Evolutionary conservation across 37 sponge, comb jelly and placozoan genomes (phyloP).

Genomic region (Bolinopsis microptera): DNA sequence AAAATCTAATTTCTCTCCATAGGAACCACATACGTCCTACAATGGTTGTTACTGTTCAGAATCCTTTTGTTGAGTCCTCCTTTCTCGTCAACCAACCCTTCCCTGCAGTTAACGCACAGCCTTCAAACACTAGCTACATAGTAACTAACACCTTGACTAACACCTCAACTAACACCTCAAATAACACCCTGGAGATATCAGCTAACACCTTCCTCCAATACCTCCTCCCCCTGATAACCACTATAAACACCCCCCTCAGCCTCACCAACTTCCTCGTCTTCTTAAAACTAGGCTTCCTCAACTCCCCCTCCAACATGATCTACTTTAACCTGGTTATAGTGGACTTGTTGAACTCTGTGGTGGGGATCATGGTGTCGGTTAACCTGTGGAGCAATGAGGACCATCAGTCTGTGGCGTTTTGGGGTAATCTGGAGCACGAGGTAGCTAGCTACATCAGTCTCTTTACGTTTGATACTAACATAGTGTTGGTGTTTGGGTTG

Average conservation of each 20-base stretch:
- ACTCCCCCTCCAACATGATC: neutral
- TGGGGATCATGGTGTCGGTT: neutral
- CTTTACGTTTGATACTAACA: constrained; percentile 7
- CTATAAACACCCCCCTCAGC: neutral
- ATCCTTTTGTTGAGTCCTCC: too few species aligned
- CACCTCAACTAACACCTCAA: too few species aligned
- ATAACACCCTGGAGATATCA: neutral
- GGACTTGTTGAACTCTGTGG: neutral
- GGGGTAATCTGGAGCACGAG: neutral
- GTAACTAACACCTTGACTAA: too few species aligned
- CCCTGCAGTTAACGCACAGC: too few species aligned
- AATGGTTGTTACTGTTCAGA: too few species aligned
- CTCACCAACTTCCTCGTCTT: neutral
- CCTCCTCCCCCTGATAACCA: neutral
- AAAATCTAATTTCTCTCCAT: too few species aligned
- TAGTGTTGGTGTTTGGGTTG: neutral
- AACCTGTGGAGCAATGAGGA: neutral
- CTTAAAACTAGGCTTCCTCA: neutral
- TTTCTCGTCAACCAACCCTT: too few species aligned
- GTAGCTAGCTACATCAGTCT: neutral
- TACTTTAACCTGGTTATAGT: neutral
- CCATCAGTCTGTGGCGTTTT: neutral
- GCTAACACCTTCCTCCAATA: neutral
- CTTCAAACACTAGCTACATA: too few species aligned
- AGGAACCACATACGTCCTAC: too few species aligned